phyloP scores from a whole-genome alignment of 2,113 vertebrate species.

The Thalassarche chlororhynchos region DNA sequence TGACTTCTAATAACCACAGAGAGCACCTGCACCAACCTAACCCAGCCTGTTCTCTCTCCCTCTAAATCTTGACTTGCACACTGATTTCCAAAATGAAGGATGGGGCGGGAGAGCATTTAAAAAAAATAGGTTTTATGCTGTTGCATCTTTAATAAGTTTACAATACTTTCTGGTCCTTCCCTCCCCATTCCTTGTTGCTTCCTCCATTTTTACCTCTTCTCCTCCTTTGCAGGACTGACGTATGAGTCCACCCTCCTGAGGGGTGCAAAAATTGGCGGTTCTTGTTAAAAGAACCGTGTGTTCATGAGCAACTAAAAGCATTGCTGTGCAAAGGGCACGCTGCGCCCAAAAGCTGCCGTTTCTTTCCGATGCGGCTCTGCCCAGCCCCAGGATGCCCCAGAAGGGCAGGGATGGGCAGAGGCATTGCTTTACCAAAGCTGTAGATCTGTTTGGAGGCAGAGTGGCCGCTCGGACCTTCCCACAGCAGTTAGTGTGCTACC shows the following conservation, averaged over 20 bases:
- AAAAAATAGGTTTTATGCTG: not conserved
- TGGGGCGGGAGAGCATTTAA: not conserved
- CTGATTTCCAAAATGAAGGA: slow-evolving; percentile 42
- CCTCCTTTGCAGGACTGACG: slow-evolving; percentile 56
- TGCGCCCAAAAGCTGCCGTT: not conserved
- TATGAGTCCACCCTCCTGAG: not conserved
- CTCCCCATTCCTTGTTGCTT: slow-evolving; percentile 18
- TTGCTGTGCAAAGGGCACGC: not conserved
- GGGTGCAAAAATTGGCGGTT: not conserved
- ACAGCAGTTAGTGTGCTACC: not conserved
- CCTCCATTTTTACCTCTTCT: slow-evolving; percentile 25
- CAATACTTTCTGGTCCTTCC: not conserved
- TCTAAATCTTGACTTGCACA: slow-evolving; percentile 46
- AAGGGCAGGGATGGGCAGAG: not conserved
- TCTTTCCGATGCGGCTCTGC: not conserved
- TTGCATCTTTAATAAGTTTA: slow-evolving; percentile 20
- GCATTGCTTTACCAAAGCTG: not conserved
- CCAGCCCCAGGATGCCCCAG: not conserved
- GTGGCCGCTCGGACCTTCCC: not conserved
- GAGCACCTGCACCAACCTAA: slow-evolving; percentile 73
- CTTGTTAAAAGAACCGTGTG: not conserved
- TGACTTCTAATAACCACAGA: slow-evolving; percentile 79
- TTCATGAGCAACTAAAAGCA: not conserved
- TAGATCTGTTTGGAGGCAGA: not conserved
- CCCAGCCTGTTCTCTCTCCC: slow-evolving; percentile 63